These are phyloP conservation scores for Ceraclea dissimilis DNA, from an alignment of 2,888 invertebrate species.

Conservation along the genomic window DNA sequence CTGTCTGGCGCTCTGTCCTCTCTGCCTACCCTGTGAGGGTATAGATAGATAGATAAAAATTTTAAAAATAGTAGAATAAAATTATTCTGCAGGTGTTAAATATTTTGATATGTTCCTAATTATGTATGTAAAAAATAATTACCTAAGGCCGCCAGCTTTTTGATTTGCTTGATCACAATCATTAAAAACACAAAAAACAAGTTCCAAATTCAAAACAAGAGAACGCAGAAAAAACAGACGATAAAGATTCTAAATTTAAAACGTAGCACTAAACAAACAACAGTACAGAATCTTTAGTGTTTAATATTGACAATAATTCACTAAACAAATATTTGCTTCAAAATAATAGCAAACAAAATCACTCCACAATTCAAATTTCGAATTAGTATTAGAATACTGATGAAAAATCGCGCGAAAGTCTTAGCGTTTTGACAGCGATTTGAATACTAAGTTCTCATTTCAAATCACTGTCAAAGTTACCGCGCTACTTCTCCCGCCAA, in stretches of 20 bases:
- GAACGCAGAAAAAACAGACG: too few relatives aligned
- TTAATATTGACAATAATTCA: too few relatives aligned
- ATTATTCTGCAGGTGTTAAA: too few relatives aligned
- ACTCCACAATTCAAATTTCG: not conserved
- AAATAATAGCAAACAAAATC: too few relatives aligned
- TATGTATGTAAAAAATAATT: not conserved
- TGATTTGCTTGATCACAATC: constrained; percentile 22
- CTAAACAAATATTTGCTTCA: too few relatives aligned
- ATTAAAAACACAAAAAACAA: constrained; percentile 10
- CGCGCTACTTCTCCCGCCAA: constrained; percentile 20
- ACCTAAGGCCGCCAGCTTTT: constrained; percentile 24
- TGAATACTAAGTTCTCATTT: constrained; percentile 11
- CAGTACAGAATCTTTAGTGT: too few relatives aligned
- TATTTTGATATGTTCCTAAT: too few relatives aligned
- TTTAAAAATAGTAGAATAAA: too few relatives aligned
- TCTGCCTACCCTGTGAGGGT: too few relatives aligned
- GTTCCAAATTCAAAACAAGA: not conserved
- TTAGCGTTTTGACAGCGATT: not conserved
- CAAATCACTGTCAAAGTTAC: constrained; percentile 9
- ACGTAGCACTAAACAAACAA: not conserved
- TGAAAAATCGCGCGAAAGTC: not conserved
- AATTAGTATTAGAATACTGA: not conserved
- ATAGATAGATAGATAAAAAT: too few relatives aligned
- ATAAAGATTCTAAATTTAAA: not conserved
- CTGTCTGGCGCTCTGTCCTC: too few relatives aligned